Percentiles rank a stretch among this genome's conserved stretches.
phyloP scores from a whole-genome alignment of 2,888 invertebrate species.

The Lagria hirta region DNA sequence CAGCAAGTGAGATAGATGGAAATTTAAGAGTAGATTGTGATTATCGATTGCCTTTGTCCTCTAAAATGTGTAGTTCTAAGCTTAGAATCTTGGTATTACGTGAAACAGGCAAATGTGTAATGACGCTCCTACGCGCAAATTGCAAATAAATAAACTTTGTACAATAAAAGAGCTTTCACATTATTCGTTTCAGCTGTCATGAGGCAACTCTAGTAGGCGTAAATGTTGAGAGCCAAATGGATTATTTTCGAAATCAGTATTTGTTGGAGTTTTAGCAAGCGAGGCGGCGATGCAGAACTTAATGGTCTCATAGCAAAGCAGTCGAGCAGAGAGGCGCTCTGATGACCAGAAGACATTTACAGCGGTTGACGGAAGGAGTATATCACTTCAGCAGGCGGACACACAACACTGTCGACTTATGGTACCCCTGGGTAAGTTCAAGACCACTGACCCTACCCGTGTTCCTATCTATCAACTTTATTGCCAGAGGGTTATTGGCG shows the following conservation, averaged over 20 bases:
- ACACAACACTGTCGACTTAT: conserved; percentile 47
- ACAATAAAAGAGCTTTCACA: conserved; percentile 23
- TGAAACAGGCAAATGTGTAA: conserved; percentile 7
- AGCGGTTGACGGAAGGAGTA: conserved; percentile 54
- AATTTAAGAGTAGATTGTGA: no score
- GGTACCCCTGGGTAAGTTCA: conserved; percentile 52
- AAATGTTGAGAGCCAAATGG: conserved; percentile 27
- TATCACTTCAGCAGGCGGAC: conserved; percentile 49
- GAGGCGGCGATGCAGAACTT: conserved; percentile 35
- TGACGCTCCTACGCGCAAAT: conserved; percentile 10
- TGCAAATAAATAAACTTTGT: conserved; percentile 13
- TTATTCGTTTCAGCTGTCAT: conserved; percentile 17
- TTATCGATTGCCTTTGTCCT: no score
- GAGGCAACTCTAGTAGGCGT: conserved; percentile 23
- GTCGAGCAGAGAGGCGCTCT: conserved; percentile 37
- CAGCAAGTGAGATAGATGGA: no score
- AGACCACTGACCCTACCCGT: conserved; percentile 51
- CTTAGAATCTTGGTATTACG: not conserved
- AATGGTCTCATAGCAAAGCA: conserved; percentile 30
- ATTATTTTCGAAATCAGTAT: conserved; percentile 28
- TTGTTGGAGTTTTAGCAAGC: conserved; percentile 22
- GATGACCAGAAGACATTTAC: conserved; percentile 55
- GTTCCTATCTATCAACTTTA: conserved; percentile 52
- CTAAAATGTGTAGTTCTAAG: not conserved
- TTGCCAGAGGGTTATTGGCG: conserved; percentile 50